A percentile compares a stretch with the other conserved stretches of the same genome.
These are phyloP conservation scores for Centropristis striata DNA, from an alignment of 2,113 vertebrate species.

Conservation along the genomic window DNA sequence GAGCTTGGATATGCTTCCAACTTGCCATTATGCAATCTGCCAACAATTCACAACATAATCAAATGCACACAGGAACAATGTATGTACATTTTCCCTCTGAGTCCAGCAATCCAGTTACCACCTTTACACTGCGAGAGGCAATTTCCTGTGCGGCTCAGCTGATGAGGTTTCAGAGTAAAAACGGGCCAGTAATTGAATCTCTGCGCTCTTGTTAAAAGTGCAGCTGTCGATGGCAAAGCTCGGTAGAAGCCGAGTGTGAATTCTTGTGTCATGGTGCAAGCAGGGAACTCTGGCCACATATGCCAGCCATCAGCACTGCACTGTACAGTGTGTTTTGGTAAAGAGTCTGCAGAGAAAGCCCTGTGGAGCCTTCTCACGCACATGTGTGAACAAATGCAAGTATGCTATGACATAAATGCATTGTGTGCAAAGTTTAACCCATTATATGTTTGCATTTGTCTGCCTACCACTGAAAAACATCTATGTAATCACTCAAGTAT, in stretches of 20 bases:
- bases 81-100: constrained; percentile 48
- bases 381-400: constrained; percentile 48
- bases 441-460: neutral
- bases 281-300: constrained; percentile 76
- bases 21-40: constrained; percentile 51
- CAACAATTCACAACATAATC: constrained; percentile 56
- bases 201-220: constrained; percentile 82
- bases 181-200: constrained; percentile 85
- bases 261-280: constrained; percentile 86
- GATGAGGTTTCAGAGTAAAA: constrained; percentile 71
- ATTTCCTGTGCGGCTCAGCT: constrained; percentile 76
- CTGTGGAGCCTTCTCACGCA: constrained; percentile 63
- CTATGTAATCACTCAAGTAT: no score
- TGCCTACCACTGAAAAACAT: no score
- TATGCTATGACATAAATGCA: constrained; percentile 1
- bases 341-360: constrained; percentile 36
- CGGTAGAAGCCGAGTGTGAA: constrained; percentile 82
- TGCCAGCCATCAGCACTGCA: constrained; percentile 81
- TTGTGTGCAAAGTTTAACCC: constrained; percentile 17
- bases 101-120: constrained; percentile 71
- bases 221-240: constrained; percentile 81
- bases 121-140: constrained; percentile 67
- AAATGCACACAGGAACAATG: constrained; percentile 43
- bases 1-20: constrained; percentile 20
- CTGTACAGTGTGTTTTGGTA: constrained; percentile 44